Evolutionary conservation across 2,797 vertebrate species (phyloP).

Genomic region (Spea hammondii): DNA sequence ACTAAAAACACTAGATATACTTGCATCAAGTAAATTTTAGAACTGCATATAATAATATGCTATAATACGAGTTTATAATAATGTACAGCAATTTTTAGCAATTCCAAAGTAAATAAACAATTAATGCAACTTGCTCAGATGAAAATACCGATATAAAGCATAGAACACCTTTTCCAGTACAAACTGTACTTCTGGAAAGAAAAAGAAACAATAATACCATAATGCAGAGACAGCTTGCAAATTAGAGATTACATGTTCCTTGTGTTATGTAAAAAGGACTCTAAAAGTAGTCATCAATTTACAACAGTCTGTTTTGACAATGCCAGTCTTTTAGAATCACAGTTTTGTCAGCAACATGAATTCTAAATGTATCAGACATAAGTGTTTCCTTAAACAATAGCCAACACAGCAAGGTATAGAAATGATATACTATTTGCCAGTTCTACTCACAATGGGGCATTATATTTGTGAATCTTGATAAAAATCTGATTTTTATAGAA

Average conservation of each 20-base stretch:
- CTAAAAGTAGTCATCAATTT: constrained; percentile 42
- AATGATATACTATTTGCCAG: constrained; percentile 4
- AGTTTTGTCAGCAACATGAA: constrained; percentile 30
- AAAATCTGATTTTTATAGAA: constrained; percentile 35
- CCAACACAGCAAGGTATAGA: constrained; percentile 1
- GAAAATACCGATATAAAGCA: constrained; percentile 14
- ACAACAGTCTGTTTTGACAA: constrained; percentile 43
- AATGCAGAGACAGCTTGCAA: constrained; percentile 49
- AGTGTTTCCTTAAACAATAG: constrained; percentile 39
- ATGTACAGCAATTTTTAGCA: background rate
- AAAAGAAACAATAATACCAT: constrained; percentile 48
- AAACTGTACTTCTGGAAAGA: constrained; percentile 30
- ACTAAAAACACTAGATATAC: background rate
- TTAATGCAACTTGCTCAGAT: constrained; percentile 23
- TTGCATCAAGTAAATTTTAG: constrained; percentile 4
- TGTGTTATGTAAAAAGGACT: constrained; percentile 44
- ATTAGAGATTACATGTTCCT: constrained; percentile 44
- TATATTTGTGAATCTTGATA: constrained; percentile 5
- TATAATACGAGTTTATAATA: background rate
- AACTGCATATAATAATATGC: background rate
- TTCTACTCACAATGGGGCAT: constrained; percentile 3
- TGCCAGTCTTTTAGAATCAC: constrained; percentile 19
- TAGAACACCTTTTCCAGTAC: constrained; percentile 24
- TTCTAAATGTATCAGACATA: constrained; percentile 6
- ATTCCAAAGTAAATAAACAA: constrained; percentile 18